Evolutionary conservation across 2,888 invertebrate species (phyloP).

Genomic region (Acleris emargana): DNA sequence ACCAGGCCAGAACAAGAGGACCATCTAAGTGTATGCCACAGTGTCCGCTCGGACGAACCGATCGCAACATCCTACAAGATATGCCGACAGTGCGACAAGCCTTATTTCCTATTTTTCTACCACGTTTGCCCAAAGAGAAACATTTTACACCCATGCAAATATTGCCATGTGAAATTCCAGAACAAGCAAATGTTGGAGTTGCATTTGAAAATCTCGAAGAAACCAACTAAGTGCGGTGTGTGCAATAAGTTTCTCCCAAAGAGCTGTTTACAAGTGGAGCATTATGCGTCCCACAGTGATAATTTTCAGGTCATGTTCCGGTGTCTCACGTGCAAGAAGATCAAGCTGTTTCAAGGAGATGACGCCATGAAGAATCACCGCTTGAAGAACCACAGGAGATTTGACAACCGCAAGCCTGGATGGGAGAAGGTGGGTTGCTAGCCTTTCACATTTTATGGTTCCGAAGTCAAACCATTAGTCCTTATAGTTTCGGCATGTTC

Average conservation of each 20-base stretch:
- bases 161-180: slow-evolving; percentile 48
- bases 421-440: slow-evolving; percentile 37
- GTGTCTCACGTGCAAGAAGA: slow-evolving; percentile 47
- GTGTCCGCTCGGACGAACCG: slow-evolving; percentile 53
- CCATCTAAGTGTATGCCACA: slow-evolving; percentile 48
- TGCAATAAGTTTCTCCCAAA: slow-evolving; percentile 41
- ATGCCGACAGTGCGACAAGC: slow-evolving; percentile 38
- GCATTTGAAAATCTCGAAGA: slow-evolving; percentile 37
- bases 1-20: background rate
- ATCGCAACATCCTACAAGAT: background rate
- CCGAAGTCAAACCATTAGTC: too few species aligned
- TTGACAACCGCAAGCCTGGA: background rate
- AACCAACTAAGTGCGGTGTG: slow-evolving; percentile 41
- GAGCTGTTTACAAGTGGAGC: slow-evolving; percentile 50
- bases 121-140: slow-evolving; percentile 46
- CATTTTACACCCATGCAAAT: slow-evolving; percentile 31
- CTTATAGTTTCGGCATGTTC: too few species aligned
- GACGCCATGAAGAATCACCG: slow-evolving; percentile 35
- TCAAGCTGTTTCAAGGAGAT: slow-evolving; percentile 40
- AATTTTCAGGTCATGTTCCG: slow-evolving; percentile 46
- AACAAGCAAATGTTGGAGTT: slow-evolving; percentile 9
- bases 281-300: slow-evolving; percentile 50
- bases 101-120: slow-evolving; percentile 7
- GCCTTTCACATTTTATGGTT: background rate
- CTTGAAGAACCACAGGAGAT: slow-evolving; percentile 28